A percentile compares a stretch with the other conserved stretches of the same genome.
These are phyloP conservation scores for Sigmodon hispidus DNA, from an alignment of 2,113 vertebrate species.

Conservation along the genomic window DNA sequence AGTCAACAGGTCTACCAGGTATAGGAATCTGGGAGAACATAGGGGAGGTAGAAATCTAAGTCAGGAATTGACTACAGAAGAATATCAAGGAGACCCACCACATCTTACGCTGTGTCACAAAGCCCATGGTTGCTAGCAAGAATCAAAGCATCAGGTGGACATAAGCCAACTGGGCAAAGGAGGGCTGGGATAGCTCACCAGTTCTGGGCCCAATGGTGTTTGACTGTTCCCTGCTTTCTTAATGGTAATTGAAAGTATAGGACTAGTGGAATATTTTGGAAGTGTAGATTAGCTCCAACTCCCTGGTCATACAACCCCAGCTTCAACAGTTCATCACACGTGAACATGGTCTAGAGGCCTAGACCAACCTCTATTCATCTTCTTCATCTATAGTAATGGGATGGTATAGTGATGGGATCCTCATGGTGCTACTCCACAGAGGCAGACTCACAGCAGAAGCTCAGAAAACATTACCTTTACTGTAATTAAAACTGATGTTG, in stretches of 20 bases:
- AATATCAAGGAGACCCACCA: too few relatives aligned
- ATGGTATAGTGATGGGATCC: too few relatives aligned
- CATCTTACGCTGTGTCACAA: neutral
- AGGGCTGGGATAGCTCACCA: neutral
- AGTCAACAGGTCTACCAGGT: neutral
- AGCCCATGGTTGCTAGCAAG: too few relatives aligned
- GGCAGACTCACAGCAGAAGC: neutral
- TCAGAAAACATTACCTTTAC: neutral
- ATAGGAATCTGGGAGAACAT: neutral
- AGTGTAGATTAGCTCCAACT: neutral
- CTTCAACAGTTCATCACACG: accelerated
- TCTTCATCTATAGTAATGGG: neutral
- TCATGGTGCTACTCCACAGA: accelerated
- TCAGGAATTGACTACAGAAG: neutral
- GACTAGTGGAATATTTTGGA: neutral
- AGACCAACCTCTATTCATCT: neutral
- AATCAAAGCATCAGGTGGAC: neutral
- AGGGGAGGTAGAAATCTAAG: neutral
- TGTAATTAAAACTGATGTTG: neutral
- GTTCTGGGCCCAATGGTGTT: neutral
- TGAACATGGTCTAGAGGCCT: too few relatives aligned
- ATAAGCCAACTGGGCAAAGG: neutral
- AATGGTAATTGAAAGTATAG: neutral
- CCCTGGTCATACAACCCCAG: neutral
- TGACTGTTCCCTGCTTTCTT: neutral